A percentile compares a stretch with the other conserved stretches of the same genome.
Evolutionary conservation across 2,113 vertebrate genomes (phyloP).

Genomic region (Tragelaphus buxtoni): DNA sequence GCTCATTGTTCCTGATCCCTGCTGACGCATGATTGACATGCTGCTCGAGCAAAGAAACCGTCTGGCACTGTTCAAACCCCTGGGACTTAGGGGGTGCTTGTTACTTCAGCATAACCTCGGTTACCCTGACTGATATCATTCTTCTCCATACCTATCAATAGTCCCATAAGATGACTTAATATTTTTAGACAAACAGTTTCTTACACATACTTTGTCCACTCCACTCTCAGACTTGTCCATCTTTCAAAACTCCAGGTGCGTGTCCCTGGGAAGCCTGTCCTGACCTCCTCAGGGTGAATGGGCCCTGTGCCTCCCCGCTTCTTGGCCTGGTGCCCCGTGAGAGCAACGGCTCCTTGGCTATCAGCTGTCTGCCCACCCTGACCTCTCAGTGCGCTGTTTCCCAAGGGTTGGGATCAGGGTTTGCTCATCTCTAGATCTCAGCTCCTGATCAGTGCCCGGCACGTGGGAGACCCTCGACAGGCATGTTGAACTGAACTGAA

Average conservation of each 20-base stretch:
- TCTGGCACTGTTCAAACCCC: neutral
- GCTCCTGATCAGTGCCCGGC: neutral
- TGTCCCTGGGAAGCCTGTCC: neutral
- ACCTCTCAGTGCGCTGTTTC: neutral
- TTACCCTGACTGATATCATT: neutral
- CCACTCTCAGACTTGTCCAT: neutral
- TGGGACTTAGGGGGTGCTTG: neutral
- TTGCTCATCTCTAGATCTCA: neutral
- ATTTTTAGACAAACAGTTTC: neutral
- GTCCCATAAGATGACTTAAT: neutral
- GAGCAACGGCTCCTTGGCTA: too few species aligned
- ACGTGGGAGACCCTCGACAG: neutral
- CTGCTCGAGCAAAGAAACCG: neutral
- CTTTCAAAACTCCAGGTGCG: neutral
- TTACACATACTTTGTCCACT: neutral
- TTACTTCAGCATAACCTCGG: neutral
- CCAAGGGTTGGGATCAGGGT: neutral
- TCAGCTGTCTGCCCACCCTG: too few species aligned
- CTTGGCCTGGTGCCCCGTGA: accelerated
- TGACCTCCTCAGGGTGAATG: neutral
- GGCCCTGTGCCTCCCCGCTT: neutral
- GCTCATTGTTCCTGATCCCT: neutral
- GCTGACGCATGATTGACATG: accelerated
- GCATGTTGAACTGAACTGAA: neutral
- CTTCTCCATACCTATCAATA: neutral